phyloP scores from a whole-genome alignment of 2,888 invertebrate species.

The Dasysyrphus albostriatus region DNA sequence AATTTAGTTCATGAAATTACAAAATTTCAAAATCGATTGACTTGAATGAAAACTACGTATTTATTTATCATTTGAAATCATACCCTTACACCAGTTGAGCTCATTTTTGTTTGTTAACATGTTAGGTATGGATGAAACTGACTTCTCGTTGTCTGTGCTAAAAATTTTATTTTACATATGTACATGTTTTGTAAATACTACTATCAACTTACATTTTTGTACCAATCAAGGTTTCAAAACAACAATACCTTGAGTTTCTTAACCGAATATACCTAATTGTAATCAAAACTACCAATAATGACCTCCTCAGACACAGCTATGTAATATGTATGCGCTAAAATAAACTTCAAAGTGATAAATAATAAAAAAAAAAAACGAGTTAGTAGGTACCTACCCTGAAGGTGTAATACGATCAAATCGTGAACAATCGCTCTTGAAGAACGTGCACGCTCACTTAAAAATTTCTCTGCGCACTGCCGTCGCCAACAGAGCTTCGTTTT shows the following conservation, averaged over 20 bases:
- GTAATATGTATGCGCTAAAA: constrained; percentile 22
- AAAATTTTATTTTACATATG: no score
- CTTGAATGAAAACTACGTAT: no score
- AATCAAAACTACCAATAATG: constrained; percentile 2
- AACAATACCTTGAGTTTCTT: neutral
- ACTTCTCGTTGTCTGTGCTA: no score
- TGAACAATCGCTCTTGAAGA: constrained; percentile 45
- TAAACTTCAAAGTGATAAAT: neutral
- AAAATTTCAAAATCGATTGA: no score
- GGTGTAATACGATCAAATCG: constrained; percentile 64
- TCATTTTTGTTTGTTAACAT: no score
- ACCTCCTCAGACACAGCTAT: constrained; percentile 31
- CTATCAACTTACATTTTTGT: no score
- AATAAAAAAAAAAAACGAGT: constrained; percentile 3
- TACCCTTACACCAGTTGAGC: no score
- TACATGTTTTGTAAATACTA: no score
- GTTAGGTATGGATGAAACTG: no score
- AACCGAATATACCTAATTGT: neutral
- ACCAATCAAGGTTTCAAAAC: no score
- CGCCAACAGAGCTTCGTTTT: constrained; percentile 1
- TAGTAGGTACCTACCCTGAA: constrained; percentile 39
- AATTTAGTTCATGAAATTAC: no score
- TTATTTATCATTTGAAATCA: no score
- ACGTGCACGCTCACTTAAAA: constrained; percentile 35
- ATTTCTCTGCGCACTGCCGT: neutral